Conservation (phyloP, 2,113 vertebrate genomes). For the Pseudorectes ferrugineus region DNA sequence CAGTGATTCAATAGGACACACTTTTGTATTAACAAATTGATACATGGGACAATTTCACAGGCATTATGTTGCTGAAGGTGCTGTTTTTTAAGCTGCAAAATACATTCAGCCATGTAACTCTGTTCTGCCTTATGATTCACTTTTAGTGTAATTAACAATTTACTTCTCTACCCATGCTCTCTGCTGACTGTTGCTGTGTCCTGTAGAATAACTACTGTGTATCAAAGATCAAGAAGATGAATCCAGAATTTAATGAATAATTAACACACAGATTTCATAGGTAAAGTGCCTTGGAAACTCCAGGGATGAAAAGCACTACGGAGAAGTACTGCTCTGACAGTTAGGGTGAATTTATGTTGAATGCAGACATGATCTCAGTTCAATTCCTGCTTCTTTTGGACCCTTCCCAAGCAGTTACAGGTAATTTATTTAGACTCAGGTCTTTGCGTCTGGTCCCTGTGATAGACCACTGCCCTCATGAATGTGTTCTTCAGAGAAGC, state of each 20-base stretch:
- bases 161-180: not conserved
- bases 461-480: not conserved
- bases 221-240: not conserved
- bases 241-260: not conserved
- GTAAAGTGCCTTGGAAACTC: not conserved
- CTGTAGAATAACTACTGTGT: not conserved
- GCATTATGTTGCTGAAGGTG: not conserved
- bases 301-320: not conserved
- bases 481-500: not conserved
- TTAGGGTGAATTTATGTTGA: not conserved
- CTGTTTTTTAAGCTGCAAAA: not conserved
- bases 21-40: not conserved
- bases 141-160: not conserved
- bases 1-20: not conserved
- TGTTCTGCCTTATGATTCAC: not conserved
- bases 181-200: not conserved
- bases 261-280: not conserved
- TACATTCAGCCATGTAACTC: not conserved
- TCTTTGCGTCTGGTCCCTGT: not conserved
- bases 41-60: not conserved
- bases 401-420: not conserved
- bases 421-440: not conserved
- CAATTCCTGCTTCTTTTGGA: not conserved
- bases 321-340: not conserved
- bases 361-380: not conserved